Base-by-base conservation (phyloP, 2,113 vertebrate genomes). In the Gorsachius goisagi region DNA sequence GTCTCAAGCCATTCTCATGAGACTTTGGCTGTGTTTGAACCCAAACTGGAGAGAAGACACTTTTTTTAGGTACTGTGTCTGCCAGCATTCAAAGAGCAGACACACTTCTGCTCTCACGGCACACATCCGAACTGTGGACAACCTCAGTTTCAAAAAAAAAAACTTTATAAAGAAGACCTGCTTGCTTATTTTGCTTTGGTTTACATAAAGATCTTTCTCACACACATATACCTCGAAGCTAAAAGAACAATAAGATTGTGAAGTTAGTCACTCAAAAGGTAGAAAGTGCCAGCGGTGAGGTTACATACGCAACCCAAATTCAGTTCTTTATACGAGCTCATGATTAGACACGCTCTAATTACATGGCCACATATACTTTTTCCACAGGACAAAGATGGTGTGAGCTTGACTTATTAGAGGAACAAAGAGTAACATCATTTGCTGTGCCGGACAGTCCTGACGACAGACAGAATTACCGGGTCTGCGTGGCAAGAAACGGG, bases 1-100 rank as follows among this genome's bases (percentile, higher is more conserved):
- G 72, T 95, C 72, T 94, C 85, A 73, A 96, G 56, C 75, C 80
- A 78, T 88, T 93, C 67, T 92, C 88, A 68, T 72, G 83, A 93
- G 85, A 69, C 39, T 85, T 47, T 47, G 44, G 33, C 56, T 68
- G 45, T 33, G 45, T 93, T 90, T 92, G 92, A 96, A 86, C 60
- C n/a, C 83, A 59, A 72, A 90, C 4, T 79, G 33, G 24, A 78
- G 76, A 80, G 26, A 45, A 88, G 47, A 77, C n/a, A 4, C 1
- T 5, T 77, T 76, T 76, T 79, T 67, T 56, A 81, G 72, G 27
- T 66, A 35, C 55, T 24, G 2, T 24, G 17, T 74, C 72, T 92
- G 50, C 18, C 59, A 88, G 71, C 85, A 85, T 50, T 85, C 71
- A 75, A 91, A 92, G 15, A 74, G 56, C 72, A 92, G 27, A 44